phyloP scores from a whole-genome alignment of 2,888 invertebrate genomes.

The Drosophila kambysellisi region DNA sequence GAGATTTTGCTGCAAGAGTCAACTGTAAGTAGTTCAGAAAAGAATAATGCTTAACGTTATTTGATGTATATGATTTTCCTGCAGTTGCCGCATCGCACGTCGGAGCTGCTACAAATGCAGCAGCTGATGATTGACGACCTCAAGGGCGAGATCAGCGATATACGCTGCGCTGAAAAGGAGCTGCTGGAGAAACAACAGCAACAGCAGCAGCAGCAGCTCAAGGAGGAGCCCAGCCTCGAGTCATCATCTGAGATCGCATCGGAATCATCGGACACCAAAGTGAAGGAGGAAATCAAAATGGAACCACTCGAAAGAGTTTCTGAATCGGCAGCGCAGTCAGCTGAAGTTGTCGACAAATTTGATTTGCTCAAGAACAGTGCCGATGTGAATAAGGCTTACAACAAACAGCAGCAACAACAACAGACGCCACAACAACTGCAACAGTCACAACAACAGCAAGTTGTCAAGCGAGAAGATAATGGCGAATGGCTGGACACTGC shows the following conservation, averaged over 20 bases:
- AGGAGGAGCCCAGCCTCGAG: constrained; percentile 41
- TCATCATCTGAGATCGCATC: background rate
- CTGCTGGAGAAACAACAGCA: constrained; percentile 42
- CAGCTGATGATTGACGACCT: constrained; percentile 91
- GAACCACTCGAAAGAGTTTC: constrained; percentile 68
- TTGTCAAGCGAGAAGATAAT: constrained; percentile 60
- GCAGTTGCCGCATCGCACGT: constrained; percentile 90
- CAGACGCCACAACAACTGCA: constrained; percentile 23
- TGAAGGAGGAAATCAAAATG: constrained; percentile 82
- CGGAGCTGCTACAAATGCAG: constrained; percentile 92
- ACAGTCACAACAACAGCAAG: constrained; percentile 24
- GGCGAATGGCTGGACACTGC: constrained; percentile 40
- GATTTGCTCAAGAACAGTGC: constrained; percentile 80
- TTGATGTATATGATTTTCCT: constrained; percentile 23
- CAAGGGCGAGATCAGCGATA: constrained; percentile 87
- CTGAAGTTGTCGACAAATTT: constrained; percentile 76
- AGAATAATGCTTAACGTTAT: background rate
- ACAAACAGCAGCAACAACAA: constrained; percentile 56
- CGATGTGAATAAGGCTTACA: constrained; percentile 66
- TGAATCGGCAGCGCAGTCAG: constrained; percentile 10
- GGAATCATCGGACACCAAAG: constrained; percentile 40
- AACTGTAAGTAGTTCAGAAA: constrained; percentile 87
- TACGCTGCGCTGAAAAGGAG: constrained; percentile 86
- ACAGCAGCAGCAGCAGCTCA: constrained; percentile 45
- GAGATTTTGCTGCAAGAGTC: constrained; percentile 91